Conservation (phyloP, 2,113 vertebrate species). For the Vombatus ursinus region DNA sequence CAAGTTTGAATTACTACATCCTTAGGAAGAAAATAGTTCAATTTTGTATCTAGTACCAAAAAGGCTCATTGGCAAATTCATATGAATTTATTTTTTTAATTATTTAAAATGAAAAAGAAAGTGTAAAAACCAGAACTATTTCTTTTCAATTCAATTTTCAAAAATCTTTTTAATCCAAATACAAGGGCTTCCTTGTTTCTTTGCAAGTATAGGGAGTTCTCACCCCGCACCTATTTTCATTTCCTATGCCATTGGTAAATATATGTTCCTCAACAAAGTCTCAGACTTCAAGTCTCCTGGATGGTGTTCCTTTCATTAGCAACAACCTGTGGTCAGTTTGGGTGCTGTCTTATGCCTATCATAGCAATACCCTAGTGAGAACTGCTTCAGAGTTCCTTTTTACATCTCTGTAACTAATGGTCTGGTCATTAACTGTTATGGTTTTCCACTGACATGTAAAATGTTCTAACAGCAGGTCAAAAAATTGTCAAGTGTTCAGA, state of each 20-base stretch:
- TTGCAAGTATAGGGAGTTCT: not conserved
- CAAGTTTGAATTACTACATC: not conserved
- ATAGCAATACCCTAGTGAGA: not conserved
- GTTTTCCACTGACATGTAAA: not conserved
- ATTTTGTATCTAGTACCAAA: not conserved
- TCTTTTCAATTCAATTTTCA: not conserved
- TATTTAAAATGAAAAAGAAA: not conserved
- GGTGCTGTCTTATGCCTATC: not conserved
- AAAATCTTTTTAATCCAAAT: not conserved
- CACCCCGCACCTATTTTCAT: not conserved
- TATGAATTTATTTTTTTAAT: not conserved
- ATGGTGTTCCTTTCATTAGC: not conserved
- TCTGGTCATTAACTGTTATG: not conserved
- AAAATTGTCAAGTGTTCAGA: not conserved
- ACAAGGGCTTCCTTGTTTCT: not conserved
- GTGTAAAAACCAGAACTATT: not conserved
- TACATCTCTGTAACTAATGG: not conserved
- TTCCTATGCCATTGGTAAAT: not conserved
- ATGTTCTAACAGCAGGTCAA: not conserved
- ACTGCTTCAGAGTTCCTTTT: not conserved
- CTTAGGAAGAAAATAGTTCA: not conserved
- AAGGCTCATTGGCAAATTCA: not conserved
- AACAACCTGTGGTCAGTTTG: not conserved
- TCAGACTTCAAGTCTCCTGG: not conserved
- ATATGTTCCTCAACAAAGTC: not conserved